Percentiles rank a stretch among this genome's conserved stretches.
Evolutionary conservation across 37 sponge, comb jelly and placozoan genomes (phyloP).

Genomic region (Cliona cf. orientalis): DNA sequence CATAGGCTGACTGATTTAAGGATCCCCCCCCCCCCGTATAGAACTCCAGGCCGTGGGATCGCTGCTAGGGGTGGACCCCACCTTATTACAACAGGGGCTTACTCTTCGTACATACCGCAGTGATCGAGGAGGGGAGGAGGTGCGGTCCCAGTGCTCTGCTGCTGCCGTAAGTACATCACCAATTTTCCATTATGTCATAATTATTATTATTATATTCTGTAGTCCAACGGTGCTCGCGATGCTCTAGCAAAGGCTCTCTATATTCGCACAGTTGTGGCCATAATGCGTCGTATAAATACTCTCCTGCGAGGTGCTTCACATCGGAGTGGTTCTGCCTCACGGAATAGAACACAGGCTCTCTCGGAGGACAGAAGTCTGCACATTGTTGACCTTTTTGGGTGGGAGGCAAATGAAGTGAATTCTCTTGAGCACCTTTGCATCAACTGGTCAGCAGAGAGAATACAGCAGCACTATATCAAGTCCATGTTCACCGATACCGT

Average conservation of each 20-base stretch:
- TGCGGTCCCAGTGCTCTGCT: conserved; percentile 73
- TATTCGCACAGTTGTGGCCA: conserved; percentile 80
- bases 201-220: too few relatives aligned
- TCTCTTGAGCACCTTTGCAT: conserved; percentile 81
- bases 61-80: conserved; percentile 60
- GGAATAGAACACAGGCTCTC: not conserved
- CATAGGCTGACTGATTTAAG: not conserved
- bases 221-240: conserved; percentile 90
- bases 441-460: conserved; percentile 72
- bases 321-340: not conserved
- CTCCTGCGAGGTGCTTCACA: conserved; percentile 61
- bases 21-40: conserved; percentile 5
- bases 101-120: conserved; percentile 73
- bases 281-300: conserved; percentile 83
- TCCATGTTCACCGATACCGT: conserved; percentile 51
- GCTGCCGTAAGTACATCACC: conserved; percentile 66
- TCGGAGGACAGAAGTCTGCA: not conserved
- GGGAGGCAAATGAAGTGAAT: conserved; percentile 77
- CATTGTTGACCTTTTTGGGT: conserved; percentile 84
- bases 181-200: too few relatives aligned
- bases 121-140: conserved; percentile 50
- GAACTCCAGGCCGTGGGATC: conserved; percentile 62
- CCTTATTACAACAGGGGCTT: conserved; percentile 64
- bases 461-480: conserved; percentile 55
- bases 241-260: conserved; percentile 87